These are phyloP conservation scores for Drosophila kokeensis DNA, from an alignment of 2,888 invertebrate species.

Conservation along the genomic window DNA sequence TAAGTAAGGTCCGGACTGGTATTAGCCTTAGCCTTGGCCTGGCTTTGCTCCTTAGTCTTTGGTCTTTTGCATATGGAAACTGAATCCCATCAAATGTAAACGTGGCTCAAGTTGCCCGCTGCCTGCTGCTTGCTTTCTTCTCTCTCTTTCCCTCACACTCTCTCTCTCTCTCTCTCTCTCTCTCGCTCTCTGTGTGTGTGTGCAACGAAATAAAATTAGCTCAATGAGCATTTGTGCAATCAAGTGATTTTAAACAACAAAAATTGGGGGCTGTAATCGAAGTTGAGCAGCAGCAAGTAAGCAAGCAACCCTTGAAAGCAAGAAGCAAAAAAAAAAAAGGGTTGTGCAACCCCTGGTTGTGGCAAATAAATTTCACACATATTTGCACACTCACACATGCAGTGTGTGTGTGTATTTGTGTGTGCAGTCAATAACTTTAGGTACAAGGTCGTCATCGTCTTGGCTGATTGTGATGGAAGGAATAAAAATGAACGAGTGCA, in stretches of 20 bases:
- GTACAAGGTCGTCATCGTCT: slow-evolving; percentile 70
- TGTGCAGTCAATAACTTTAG: slow-evolving; percentile 70
- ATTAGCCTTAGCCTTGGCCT: slow-evolving; percentile 51
- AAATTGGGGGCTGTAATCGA: slow-evolving; percentile 53
- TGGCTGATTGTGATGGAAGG: slow-evolving; percentile 73
- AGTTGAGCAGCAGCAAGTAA: slow-evolving; percentile 41
- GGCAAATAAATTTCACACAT: slow-evolving; percentile 80
- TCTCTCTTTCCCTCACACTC: neutral
- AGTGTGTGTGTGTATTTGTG: slow-evolving; percentile 18
- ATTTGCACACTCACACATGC: slow-evolving; percentile 70
- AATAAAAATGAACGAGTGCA: slow-evolving; percentile 40
- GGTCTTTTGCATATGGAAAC: slow-evolving; percentile 52
- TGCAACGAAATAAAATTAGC: slow-evolving; percentile 79
- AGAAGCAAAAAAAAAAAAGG: slow-evolving; percentile 41
- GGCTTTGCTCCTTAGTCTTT: slow-evolving; percentile 15
- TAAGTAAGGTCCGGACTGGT: slow-evolving; percentile 18
- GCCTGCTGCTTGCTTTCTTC: neutral
- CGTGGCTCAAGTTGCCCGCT: slow-evolving; percentile 64
- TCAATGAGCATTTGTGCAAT: slow-evolving; percentile 83
- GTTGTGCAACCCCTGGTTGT: slow-evolving; percentile 45
- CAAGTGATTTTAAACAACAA: slow-evolving; percentile 81
- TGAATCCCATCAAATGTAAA: slow-evolving; percentile 76
- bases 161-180: neutral
- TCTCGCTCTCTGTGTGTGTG: slow-evolving; percentile 15
- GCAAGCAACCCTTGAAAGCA: slow-evolving; percentile 54